Evolutionary conservation across 2,113 vertebrate species (phyloP), one percentile per base, ranked within the genome.

Genomic region (Planiliza haematocheilus): DNA sequence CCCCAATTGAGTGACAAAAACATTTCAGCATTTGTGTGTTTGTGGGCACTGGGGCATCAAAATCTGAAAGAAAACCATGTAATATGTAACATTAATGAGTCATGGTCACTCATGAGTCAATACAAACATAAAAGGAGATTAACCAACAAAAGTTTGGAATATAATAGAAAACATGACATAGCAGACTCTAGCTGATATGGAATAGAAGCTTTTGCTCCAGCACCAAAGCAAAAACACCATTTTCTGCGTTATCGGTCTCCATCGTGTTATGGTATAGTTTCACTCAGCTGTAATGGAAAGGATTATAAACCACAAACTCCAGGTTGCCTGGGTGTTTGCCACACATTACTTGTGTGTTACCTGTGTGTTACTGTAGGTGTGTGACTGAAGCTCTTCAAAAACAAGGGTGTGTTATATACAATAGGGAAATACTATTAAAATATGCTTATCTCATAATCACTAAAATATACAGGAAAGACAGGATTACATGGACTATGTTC

Each of bases 391-490:
- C 37, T 21, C 14, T 10, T 5, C 11, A 14, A 61, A 39, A 20
- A 56, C 16, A 74, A 45, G 1, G 18, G 49, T 41, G 9, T 2
- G 10, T 71, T 64, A 62, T 42, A 50, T 55, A 67, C 43, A 77
- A 48, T 1, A 34, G 18, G 1, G 37, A 48, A 55, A 64, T 39
- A 48, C 11, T 18, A 52, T 20, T 52, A 1, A 66, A 42, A 61
- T n/a, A 48, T 13, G n/a, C 7, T 7, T 53, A 8, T 10, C 9
- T 63, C 10, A 59, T 55, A 18, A 10, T 17, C 2, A 13, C 3
- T 49, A 41, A 45, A 55, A 59, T 16, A 56, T 42, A 50, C 12
- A 77, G 38, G n/a, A 52, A 61, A 4, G 5, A 50, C 21, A 68
- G 10, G 1, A 24, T 1, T 52, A 55, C 21, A 74, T 38, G 12